phyloP scores from a whole-genome alignment of 2,113 vertebrate species.

The Chroicocephalus ridibundus region DNA sequence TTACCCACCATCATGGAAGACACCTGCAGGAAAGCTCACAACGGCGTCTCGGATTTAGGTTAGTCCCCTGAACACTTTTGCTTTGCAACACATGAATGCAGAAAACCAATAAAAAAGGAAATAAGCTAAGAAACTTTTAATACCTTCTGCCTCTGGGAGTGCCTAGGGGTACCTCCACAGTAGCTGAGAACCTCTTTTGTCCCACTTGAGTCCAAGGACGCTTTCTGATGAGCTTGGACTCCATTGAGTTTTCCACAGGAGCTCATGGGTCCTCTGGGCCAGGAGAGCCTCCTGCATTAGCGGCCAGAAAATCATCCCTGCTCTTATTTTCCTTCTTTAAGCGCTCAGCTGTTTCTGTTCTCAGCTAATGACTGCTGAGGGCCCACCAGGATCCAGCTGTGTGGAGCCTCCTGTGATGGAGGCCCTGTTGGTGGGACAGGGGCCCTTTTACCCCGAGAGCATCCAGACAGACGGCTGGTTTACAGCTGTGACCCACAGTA shows the following conservation, averaged over 20 bases:
- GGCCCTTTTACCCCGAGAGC: not conserved
- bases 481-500: not conserved
- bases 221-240: not conserved
- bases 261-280: accelerated
- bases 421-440: not conserved
- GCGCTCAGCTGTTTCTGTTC: not conserved
- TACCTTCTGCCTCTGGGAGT: not conserved
- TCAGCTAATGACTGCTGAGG: not conserved
- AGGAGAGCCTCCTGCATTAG: not conserved
- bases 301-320: not conserved
- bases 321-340: not conserved
- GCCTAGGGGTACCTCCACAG: too few relatives aligned
- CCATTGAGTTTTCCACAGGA: accelerated
- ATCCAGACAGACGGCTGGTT: not conserved
- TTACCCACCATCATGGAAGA: not conserved
- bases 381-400: not conserved
- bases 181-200: not conserved
- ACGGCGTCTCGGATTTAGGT: not conserved
- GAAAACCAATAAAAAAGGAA: not conserved
- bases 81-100: not conserved
- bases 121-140: not conserved
- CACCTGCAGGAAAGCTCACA: not conserved
- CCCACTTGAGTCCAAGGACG: not conserved
- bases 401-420: not conserved
- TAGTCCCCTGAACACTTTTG: too few relatives aligned